Evolutionary conservation across 2,113 vertebrate genomes (phyloP).

Genomic region (Seriola rivoliana): DNA sequence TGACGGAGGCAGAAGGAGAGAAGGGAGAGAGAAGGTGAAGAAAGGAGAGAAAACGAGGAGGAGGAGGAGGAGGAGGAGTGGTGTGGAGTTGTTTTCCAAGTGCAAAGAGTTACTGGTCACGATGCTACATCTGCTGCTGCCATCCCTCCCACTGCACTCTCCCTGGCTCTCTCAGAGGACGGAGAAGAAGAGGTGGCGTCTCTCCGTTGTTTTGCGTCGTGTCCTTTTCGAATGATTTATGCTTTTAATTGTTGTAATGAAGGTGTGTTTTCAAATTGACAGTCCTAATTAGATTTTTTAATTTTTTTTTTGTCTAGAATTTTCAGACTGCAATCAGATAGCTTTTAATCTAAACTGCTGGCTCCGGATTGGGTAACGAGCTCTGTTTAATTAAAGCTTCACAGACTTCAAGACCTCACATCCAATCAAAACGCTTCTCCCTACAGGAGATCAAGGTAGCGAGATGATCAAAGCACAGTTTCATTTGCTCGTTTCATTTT

Average conservation of each 20-base stretch:
- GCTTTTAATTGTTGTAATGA: slow-evolving; percentile 2
- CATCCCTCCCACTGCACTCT: slow-evolving; percentile 40
- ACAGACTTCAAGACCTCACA: not conserved
- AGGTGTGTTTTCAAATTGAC: not conserved
- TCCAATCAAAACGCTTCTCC: not conserved
- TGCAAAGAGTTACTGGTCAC: slow-evolving; percentile 72
- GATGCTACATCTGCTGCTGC: slow-evolving; percentile 61
- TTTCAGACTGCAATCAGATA: not conserved
- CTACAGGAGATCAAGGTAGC: too few relatives aligned
- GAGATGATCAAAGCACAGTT: too few relatives aligned
- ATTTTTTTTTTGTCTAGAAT: not conserved
- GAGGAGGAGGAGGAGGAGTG: slow-evolving; percentile 56
- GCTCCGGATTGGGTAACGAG: not conserved
- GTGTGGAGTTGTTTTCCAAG: slow-evolving; percentile 60
- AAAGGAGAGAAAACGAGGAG: slow-evolving; percentile 46
- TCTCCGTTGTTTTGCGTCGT: not conserved
- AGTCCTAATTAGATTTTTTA: not conserved
- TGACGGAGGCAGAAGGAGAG: slow-evolving; percentile 66
- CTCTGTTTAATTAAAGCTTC: not conserved
- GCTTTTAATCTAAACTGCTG: not conserved
- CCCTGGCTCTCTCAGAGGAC: slow-evolving; percentile 17
- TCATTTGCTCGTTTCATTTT: too few relatives aligned
- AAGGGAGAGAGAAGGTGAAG: slow-evolving; percentile 54
- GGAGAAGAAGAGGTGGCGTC: slow-evolving; percentile 17
- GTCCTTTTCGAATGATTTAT: slow-evolving; percentile 2